phyloP scores from a whole-genome alignment of 2,113 vertebrate species.

The Zosterops hypoxanthus region DNA sequence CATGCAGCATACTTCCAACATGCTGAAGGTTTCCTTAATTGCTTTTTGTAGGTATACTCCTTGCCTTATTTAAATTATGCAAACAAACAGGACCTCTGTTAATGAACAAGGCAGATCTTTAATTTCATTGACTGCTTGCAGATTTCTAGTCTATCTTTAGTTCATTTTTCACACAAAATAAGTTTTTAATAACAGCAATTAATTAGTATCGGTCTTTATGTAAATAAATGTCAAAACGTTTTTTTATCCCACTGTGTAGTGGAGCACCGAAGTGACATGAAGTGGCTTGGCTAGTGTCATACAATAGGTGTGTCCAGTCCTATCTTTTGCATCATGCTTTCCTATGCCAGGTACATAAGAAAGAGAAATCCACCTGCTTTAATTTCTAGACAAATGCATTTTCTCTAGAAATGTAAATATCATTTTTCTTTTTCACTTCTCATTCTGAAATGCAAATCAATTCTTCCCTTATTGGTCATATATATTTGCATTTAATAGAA shows the following conservation, averaged over 20 bases:
- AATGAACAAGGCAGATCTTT: background rate
- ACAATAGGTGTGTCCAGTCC: background rate
- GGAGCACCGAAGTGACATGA: background rate
- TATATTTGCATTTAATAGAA: background rate
- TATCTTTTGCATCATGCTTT: background rate
- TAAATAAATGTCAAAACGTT: background rate
- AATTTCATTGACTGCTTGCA: background rate
- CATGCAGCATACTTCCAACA: background rate
- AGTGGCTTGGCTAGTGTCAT: background rate
- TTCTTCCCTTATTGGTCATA: background rate
- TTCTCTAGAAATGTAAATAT: background rate
- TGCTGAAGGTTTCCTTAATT: background rate
- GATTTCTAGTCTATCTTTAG: background rate
- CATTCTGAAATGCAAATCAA: background rate
- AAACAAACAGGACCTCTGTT: background rate
- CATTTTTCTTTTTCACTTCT: background rate
- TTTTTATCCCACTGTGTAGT: background rate
- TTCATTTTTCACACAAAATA: background rate
- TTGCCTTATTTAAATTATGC: background rate
- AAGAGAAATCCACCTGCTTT: background rate
- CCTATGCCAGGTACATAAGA: background rate
- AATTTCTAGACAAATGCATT: background rate
- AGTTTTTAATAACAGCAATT: background rate
- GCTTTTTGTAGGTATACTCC: background rate
- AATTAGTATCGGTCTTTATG: background rate